Evolutionary conservation across 2,888 invertebrate genomes (phyloP), one percentile per base, ranked within the genome.

Genomic region (Argynnis bischoffii): DNA sequence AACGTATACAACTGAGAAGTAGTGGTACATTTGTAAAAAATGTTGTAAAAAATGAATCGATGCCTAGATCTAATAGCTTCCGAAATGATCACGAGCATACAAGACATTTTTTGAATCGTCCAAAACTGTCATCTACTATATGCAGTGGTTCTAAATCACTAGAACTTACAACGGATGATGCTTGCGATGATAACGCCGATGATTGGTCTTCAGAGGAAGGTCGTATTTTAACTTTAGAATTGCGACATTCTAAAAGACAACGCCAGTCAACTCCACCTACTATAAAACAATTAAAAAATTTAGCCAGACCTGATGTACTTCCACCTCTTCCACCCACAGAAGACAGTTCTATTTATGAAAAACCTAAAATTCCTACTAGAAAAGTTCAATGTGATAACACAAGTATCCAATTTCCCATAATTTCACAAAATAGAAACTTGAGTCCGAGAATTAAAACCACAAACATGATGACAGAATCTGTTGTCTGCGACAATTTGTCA

Each of bases 11-110:
- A 21, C 82, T 96, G 0, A 91, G 94, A 71, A 95, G 96, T 64
- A 95, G 94, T 72, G 96, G 95, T 11, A 96, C 96, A 63, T 97
- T 97, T 79, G 94, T 94, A 63, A 95, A 94, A 77, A 93, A 91
- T 0, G 83, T 84, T 18, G 77, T 78, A 63, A 88, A 80, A 74
- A 80, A 80, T 1, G 88, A 85, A 76, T 83, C 78, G 80, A 89
- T 77, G 79, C 85, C 80, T 84, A 94, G 77, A 94, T 96, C 87
- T 74, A 94, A 95, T 51, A 96, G 96, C 79, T 87, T 97, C 2
- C 92, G 96, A 63, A 95, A 96, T 80, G 96, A 96, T 72, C 95
- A 95, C 77, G 96, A 96, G 76, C 95, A 95, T 15, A 93, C 94
- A 55, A 90, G 93, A 70, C 90, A 90, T 70, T 83, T 88, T 41